These are phyloP conservation scores for Dolomedes plantarius DNA, from an alignment of 2,888 invertebrate genomes.

Conservation along the genomic window DNA sequence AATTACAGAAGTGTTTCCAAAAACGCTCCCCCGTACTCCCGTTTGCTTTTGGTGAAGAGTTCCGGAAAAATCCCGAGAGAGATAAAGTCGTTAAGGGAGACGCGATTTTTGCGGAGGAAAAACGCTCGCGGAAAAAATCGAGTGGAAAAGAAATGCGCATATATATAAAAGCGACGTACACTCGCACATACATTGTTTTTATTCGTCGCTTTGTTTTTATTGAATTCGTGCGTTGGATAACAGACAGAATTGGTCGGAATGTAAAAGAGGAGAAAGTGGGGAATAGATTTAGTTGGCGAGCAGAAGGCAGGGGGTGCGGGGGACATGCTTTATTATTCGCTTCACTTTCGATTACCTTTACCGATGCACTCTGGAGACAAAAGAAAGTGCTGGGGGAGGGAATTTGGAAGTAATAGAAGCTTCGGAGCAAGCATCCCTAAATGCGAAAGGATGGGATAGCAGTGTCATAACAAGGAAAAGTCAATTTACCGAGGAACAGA, in stretches of 20 bases:
- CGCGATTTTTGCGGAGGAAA: conserved; percentile 35
- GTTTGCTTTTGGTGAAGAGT: conserved; percentile 34
- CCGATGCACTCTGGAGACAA: conserved; percentile 58
- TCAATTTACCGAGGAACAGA: conserved; percentile 67
- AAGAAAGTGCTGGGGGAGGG: conserved; percentile 28
- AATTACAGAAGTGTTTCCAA: conserved; percentile 52
- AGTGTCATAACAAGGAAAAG: conserved; percentile 70
- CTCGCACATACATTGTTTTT: conserved; percentile 41
- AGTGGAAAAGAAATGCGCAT: conserved; percentile 18
- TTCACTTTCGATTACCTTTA: conserved; percentile 68
- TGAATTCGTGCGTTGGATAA: conserved; percentile 44
- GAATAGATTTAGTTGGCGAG: conserved; percentile 28
- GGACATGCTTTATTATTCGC: conserved; percentile 25
- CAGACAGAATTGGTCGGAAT: conserved; percentile 42
- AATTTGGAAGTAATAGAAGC: conserved; percentile 10
- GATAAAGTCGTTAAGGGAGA: conserved; percentile 52
- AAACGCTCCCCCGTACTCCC: neutral
- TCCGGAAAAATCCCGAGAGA: conserved; percentile 58
- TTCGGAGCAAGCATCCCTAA: conserved; percentile 18
- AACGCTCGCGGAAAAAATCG: conserved; percentile 18
- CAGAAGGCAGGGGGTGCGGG: conserved; percentile 9
- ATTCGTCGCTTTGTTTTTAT: conserved; percentile 59
- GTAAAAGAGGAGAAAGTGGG: conserved; percentile 59
- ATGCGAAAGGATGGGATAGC: conserved; percentile 41
- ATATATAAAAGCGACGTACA: conserved; percentile 4